Evolutionary conservation across 2,888 invertebrate species (phyloP), one percentile per base, ranked within the genome.

Genomic region (Barypeithes pellucidus): DNA sequence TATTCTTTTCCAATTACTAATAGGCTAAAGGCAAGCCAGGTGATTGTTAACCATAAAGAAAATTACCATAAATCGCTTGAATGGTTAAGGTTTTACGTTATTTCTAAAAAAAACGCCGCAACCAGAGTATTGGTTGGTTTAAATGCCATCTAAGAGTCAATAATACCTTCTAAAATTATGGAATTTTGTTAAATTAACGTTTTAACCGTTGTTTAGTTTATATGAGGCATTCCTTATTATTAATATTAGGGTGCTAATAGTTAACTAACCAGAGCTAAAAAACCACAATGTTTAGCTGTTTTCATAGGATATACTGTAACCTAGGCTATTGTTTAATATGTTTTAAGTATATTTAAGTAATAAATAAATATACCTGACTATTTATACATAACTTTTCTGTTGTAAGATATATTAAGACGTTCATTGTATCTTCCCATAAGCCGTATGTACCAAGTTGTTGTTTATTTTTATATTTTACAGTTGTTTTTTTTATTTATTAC

Each of bases 361-460:
- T 57, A 50, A 60, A 47, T 41, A 69, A 57, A 65, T 73, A 73
- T 69, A 68, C 65, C 68, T 72, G 71, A 72, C 18, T 66, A 71
- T 66, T 59, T 71, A 71, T 60, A 66, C 41, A 60, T 60, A 65
- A 45, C 16, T 45, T 39, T 52, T 67, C 39, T 61, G 43, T 67
- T 72, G 67, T 61, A 76, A 76, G 75, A 75, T 72, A 74, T 76
- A 71, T 77, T 77, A 75, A 76, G 78, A 79, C 78, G 79, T 79
- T 79, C 80, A 80, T 79, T 80, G 77, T 80, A 79, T 78, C 75
- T 77, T 68, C 80, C 79, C 77, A 79, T 82, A 80, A 79, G 77
- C 41, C 62, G 41, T 62, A 47, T 57, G 36, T 63, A 63, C 62
- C 69, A 69, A 62, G 41, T 69, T 62, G 62, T 67, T 67, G 20